Base-by-base conservation (phyloP, 2,888 invertebrate genomes). In the Athripsodes cinereus region DNA sequence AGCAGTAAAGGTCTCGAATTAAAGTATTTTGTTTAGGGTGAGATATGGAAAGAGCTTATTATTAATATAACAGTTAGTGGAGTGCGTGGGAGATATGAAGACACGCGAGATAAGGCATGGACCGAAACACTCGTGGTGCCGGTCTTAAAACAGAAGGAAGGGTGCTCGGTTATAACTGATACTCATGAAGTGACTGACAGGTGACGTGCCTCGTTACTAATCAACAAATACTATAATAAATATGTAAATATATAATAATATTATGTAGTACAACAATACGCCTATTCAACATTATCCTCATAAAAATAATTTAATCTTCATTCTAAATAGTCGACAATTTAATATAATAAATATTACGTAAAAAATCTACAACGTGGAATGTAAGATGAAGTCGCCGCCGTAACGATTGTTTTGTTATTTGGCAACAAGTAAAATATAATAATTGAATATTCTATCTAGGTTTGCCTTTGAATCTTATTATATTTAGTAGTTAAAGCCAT, bases 351-450 rank as follows among this genome's bases (percentile, higher is more conserved):
- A 26, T 26, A 62, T 60, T 58, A 61, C 58, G 63, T 62, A 64
- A 64, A 63, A 66, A 66, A 65, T 62, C 65, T 65, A 65, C 63
- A 63, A 59, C 59, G 66, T 66, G 74, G 75, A 75, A 75, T 75
- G 75, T 74, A 72, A 69, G 68, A 68, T 68, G 69, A 68, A 69
- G 69, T 67, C 64, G 72, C 64, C 72, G n/a, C 71, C 68, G 67
- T 69, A 71, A 70, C 63, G 62, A 59, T 55, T 59, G 62, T 58
- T 68, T 68, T 72, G 74, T 75, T 75, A 75, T 76, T 75, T 76
- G 75, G 75, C 75, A 75, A 75, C 73, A 71, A 62, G 66, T 65
- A 59, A 64, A 65, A 61, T 62, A 63, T 53, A 61, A n/a, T n/a
- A 16, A 16, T 60, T 60, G 53, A 60, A 59, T 56, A 60, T 60